These are phyloP conservation scores for Halcyon smyrnensis DNA, from an alignment of 2,797 vertebrate species.

Conservation along the genomic window DNA sequence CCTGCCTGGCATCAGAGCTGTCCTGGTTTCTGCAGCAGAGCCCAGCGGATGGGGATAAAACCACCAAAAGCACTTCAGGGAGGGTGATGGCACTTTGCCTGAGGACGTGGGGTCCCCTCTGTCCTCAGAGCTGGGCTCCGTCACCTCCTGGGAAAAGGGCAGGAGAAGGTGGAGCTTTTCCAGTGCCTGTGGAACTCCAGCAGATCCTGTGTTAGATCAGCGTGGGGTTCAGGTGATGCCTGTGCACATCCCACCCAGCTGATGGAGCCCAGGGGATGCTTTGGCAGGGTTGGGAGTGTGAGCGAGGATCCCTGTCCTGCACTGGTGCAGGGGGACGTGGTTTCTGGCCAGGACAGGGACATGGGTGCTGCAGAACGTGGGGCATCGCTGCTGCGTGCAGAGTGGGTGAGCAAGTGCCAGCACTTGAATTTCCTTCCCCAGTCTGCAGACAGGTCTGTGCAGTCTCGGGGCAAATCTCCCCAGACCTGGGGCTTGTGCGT, in stretches of 20 bases:
- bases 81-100: neutral
- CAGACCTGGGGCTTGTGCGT: accelerated
- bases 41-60: neutral
- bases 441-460: accelerated
- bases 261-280: neutral
- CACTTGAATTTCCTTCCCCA: neutral
- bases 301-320: accelerated
- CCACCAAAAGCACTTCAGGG: accelerated
- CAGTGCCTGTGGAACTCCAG: neutral
- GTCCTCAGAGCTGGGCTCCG: neutral
- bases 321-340: no score
- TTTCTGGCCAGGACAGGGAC: neutral
- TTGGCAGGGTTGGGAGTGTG: neutral
- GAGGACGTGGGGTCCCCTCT: neutral
- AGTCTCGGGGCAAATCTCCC: neutral
- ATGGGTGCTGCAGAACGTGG: accelerated
- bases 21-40: neutral
- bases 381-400: neutral
- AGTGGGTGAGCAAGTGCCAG: neutral
- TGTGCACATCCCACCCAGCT: accelerated
- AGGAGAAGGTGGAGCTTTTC: neutral
- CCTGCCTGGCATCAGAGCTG: neutral
- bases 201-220: accelerated
- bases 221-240: accelerated
- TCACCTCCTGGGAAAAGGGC: neutral